Evolutionary conservation across 2,113 vertebrate species (phyloP), one percentile per base, ranked within the genome.

Genomic region (Equus przewalskii): DNA sequence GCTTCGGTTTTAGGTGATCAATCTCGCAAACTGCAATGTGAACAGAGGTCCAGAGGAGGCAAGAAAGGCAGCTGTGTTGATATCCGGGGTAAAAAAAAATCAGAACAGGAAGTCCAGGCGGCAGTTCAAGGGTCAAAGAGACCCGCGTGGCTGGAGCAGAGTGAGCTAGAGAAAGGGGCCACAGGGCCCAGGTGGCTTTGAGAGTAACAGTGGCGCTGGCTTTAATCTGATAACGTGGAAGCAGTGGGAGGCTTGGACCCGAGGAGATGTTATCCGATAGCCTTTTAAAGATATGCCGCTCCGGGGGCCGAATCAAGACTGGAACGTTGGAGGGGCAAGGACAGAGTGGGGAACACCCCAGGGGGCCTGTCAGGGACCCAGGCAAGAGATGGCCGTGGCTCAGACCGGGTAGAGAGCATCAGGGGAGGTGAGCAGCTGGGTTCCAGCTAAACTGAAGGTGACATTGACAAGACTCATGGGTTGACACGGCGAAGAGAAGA

Each of bases 381-480:
- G 65, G 70, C 6, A 16, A 36, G 11, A 30, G 21, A 36, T 5
- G 44, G 0, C 0, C 1, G 15, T 0, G 14, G 18, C 64, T 24
- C 1, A 1, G 87, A 67, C 30, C 91, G 56, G 33, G 28, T 3
- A 0, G 0, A 81, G n/a, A 3, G 2, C 8, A 12, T 3, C 3
- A 3, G 16, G 18, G 4, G 14, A 0, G 1, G 12, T 0, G 0
- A 21, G 46, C n/a, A 5, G 12, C n/a, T n/a, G 6, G 13, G 19
- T n/a, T 75, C 49, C 7, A 4, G 84, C 33, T 9, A 19, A 15
- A 33, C 36, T 36, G 10, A 28, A 65, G 33, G 24, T 0, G 41
- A 5, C 2, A 2, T n/a, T 3, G 1, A 7, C 41, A 44, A 79
- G 78, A 62, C 0, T 21, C 58, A 22, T 3, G 14, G 44, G 6